Conservation (phyloP, 2,797 vertebrate genomes). For the Esox masquinongy region DNA sequence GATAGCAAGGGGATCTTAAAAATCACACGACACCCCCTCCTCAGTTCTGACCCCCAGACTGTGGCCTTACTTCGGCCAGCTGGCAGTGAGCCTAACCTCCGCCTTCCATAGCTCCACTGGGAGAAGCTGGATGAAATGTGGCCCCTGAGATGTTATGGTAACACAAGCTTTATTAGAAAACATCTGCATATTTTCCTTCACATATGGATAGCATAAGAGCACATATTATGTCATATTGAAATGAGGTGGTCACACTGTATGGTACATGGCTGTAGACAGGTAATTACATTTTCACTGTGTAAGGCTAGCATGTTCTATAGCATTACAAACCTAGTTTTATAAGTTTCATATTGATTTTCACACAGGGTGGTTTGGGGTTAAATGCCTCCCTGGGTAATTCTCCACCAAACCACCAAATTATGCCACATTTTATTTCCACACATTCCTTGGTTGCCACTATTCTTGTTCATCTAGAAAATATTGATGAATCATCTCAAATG, state of each 20-base stretch:
- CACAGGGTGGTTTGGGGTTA: too few species aligned
- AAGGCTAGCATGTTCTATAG: neutral
- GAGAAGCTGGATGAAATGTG: conserved; percentile 38
- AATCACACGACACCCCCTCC: neutral
- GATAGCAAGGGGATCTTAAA: neutral
- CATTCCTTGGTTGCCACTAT: too few species aligned
- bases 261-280: conserved; percentile 11
- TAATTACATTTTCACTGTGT: neutral
- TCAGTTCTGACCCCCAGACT: conserved; percentile 17
- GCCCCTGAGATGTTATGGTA: conserved; percentile 33
- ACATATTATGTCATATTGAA: conserved; percentile 30
- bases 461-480: too few species aligned
- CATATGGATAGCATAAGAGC: conserved; percentile 32
- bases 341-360: neutral
- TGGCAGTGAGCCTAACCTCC: conserved; percentile 17
- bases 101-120: conserved; percentile 10
- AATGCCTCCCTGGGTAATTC: too few species aligned
- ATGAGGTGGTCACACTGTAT: conserved; percentile 25
- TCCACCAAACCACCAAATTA: too few species aligned
- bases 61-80: conserved; percentile 22
- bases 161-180: conserved; percentile 34
- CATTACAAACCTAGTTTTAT: neutral
- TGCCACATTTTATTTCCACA: too few species aligned
- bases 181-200: conserved; percentile 17
- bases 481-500: too few species aligned